Evolutionary conservation across 1,140 invertebrate species (phyloP).

Genomic region (Drosophila tsacasi): DNA sequence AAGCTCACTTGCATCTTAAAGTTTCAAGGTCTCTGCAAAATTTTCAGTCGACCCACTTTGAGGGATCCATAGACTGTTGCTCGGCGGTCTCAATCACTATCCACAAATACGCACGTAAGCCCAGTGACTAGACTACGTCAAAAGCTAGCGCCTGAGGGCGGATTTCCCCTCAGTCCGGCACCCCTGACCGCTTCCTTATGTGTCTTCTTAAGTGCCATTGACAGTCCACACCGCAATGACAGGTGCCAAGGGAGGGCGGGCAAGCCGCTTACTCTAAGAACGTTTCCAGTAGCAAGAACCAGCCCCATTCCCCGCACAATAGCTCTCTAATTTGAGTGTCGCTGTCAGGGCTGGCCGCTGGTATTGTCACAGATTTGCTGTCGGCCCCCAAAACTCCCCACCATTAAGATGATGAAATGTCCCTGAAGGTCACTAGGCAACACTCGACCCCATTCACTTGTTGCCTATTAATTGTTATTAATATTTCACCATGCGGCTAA

Average conservation of each 20-base stretch:
- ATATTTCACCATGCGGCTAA: slow-evolving; percentile 52
- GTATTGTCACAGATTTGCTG: slow-evolving; percentile 51
- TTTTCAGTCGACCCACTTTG: background rate
- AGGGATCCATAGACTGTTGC: slow-evolving; percentile 11
- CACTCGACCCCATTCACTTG: slow-evolving; percentile 52
- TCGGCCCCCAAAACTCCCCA: background rate
- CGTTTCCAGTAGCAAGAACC: slow-evolving; percentile 7
- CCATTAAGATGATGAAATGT: slow-evolving; percentile 79
- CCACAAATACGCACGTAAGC: slow-evolving; percentile 16
- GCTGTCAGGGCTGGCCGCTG: slow-evolving; percentile 45
- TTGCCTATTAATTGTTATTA: slow-evolving; percentile 79
- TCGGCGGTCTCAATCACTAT: slow-evolving; percentile 37
- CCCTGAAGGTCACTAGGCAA: slow-evolving; percentile 51
- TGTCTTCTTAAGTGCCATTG: slow-evolving; percentile 52
- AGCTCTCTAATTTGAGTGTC: slow-evolving; percentile 55
- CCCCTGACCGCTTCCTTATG: slow-evolving; percentile 24
- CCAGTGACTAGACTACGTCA: slow-evolving; percentile 23
- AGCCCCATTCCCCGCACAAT: background rate
- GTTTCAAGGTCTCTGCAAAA: background rate
- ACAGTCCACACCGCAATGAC: slow-evolving; percentile 34
- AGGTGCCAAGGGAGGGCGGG: slow-evolving; percentile 19
- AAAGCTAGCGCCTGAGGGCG: slow-evolving; percentile 39
- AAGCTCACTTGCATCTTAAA: background rate
- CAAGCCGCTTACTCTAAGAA: slow-evolving; percentile 34
- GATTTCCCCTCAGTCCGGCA: background rate